A percentile compares a stretch with the other conserved stretches of the same genome.
These are phyloP conservation scores for Furnarius figulus DNA, from an alignment of 2,113 vertebrate genomes.

Conservation along the genomic window DNA sequence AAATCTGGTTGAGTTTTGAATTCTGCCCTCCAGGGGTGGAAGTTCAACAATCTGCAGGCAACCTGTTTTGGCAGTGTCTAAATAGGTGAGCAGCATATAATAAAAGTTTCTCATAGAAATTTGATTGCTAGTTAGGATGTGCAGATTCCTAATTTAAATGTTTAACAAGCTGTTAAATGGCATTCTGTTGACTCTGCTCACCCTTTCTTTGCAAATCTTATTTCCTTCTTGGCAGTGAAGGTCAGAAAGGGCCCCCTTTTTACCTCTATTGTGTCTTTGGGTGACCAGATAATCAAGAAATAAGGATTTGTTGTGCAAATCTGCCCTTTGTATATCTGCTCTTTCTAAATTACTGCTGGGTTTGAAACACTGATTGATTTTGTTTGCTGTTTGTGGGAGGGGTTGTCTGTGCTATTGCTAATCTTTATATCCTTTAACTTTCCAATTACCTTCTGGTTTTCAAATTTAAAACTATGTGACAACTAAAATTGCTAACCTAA, in stretches of 20 bases:
- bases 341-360: not conserved
- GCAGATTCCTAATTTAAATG: not conserved
- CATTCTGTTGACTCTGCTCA: not conserved
- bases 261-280: not conserved
- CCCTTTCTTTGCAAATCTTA: not conserved
- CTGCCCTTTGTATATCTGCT: not conserved
- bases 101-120: not conserved
- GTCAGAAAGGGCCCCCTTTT: not conserved
- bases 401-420: not conserved
- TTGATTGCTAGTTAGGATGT: not conserved
- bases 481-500: not conserved
- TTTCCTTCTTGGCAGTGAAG: not conserved
- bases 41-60: not conserved
- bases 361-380: not conserved
- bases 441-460: not conserved
- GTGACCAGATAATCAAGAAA: not conserved
- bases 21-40: not conserved
- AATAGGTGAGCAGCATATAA: not conserved
- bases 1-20: not conserved
- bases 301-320: not conserved
- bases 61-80: not conserved
- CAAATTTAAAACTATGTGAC: not conserved
- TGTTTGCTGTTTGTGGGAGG: not conserved
- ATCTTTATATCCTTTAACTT: not conserved
- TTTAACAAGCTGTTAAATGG: not conserved